These are phyloP conservation scores for Aphaenogaster ashmeadi DNA, from an alignment of 1,140 invertebrate species.

Conservation along the genomic window DNA sequence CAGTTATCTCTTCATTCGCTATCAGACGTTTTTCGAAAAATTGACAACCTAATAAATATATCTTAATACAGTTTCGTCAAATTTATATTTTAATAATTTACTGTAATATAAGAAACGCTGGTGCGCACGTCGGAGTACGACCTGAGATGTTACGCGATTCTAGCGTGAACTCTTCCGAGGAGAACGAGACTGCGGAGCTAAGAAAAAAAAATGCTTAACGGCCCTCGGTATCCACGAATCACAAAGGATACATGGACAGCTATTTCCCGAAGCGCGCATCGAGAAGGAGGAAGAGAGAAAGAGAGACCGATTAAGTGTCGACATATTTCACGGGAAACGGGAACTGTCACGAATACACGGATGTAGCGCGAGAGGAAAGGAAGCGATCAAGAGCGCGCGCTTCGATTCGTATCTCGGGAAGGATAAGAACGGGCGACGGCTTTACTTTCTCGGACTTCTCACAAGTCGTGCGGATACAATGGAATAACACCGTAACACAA, in stretches of 20 bases:
- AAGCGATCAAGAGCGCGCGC: conserved; percentile 32
- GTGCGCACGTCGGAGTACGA: not conserved
- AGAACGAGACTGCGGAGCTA: not conserved
- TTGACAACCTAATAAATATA: not conserved
- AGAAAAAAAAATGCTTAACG: conserved; percentile 37
- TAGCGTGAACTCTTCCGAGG: not conserved
- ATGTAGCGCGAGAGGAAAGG: conserved; percentile 31
- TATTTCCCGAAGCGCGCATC: conserved; percentile 29
- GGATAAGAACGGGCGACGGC: conserved; percentile 5
- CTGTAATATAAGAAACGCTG: not conserved
- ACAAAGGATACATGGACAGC: conserved; percentile 29
- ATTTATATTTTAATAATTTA: not conserved
- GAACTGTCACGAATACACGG: conserved; percentile 61
- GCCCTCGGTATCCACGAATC: conserved; percentile 45
- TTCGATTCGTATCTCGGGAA: conserved; percentile 32
- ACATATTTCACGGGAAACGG: conserved; percentile 68
- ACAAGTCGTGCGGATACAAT: not conserved
- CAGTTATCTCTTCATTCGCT: not conserved
- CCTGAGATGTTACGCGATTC: not conserved
- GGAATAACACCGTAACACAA: not conserved
- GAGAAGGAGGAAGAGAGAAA: conserved; percentile 15
- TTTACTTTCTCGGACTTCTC: conserved; percentile 9
- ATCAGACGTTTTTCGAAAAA: not conserved
- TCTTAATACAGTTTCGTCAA: not conserved
- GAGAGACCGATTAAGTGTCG: conserved; percentile 64